Conservation (phyloP, 1,140 invertebrate species). For the Samia ricini region DNA sequence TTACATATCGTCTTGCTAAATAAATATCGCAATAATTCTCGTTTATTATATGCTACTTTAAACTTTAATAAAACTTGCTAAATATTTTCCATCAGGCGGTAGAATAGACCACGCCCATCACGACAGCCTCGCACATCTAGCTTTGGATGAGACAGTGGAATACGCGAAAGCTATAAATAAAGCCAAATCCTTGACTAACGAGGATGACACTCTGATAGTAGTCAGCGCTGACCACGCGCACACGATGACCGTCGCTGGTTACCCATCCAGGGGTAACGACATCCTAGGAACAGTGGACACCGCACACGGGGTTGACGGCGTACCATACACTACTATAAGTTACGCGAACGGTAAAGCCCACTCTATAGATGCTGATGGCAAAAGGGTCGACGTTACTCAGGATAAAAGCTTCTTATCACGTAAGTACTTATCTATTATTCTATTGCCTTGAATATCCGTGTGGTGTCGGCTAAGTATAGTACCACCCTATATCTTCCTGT, state of each 20-base stretch:
- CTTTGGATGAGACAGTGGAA: constrained; percentile 85
- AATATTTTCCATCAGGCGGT: constrained; percentile 65
- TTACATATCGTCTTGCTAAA: no score
- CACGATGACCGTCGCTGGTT: constrained; percentile 83
- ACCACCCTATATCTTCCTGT: no score
- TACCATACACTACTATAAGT: constrained; percentile 85
- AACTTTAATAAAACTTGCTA: no score
- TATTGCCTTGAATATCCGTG: no score
- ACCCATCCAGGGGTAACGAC: constrained; percentile 83
- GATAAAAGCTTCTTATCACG: constrained; percentile 47
- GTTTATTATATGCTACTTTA: no score
- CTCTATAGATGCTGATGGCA: constrained; percentile 42
- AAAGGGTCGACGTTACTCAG: constrained; percentile 53
- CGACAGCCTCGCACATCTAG: constrained; percentile 80
- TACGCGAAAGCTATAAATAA: constrained; percentile 82
- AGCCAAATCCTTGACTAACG: constrained; percentile 78
- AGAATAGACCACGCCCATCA: constrained; percentile 88
- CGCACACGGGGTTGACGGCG: constrained; percentile 76
- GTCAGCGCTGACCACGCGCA: constrained; percentile 86
- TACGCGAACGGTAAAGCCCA: constrained; percentile 84
- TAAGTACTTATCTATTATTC: no score
- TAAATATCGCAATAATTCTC: no score
- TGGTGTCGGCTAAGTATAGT: no score
- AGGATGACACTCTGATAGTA: constrained; percentile 82
- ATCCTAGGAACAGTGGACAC: constrained; percentile 79